These are phyloP conservation scores for Melanotaenia trifasciata DNA, from an alignment of 2,797 vertebrate species.

Conservation along the genomic window DNA sequence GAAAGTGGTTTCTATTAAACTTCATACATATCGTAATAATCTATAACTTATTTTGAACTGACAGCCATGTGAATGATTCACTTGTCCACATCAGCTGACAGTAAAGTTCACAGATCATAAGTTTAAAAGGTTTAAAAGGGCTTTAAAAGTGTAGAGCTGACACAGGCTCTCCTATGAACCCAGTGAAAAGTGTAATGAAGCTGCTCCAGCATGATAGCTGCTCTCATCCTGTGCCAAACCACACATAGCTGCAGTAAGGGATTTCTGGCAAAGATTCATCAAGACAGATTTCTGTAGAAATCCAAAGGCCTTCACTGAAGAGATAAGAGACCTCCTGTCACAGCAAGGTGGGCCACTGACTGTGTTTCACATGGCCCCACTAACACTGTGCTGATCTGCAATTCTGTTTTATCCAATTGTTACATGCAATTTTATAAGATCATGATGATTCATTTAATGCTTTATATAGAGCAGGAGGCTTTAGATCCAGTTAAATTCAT, in stretches of 20 bases:
- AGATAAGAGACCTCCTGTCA: conserved; percentile 60
- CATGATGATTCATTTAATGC: conserved; percentile 12
- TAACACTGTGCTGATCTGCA: conserved; percentile 16
- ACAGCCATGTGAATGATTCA: conserved; percentile 13
- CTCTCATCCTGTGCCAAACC: conserved; percentile 62
- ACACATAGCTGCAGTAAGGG: conserved; percentile 36
- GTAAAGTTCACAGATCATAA: conserved; percentile 32
- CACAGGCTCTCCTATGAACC: conserved; percentile 34
- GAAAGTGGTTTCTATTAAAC: neutral
- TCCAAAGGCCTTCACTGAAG: conserved; percentile 37
- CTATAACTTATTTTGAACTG: neutral
- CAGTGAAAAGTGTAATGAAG: conserved; percentile 43
- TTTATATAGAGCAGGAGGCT: neutral
- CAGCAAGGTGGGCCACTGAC: conserved; percentile 45
- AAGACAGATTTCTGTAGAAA: conserved; percentile 55
- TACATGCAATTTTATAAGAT: conserved; percentile 6
- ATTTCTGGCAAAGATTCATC: conserved; percentile 55
- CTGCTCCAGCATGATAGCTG: conserved; percentile 26
- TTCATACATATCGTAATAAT: neutral
- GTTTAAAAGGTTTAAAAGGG: conserved; percentile 48
- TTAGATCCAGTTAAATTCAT: neutral
- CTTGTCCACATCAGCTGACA: conserved; percentile 15
- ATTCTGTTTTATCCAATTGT: conserved; percentile 43
- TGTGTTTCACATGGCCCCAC: conserved; percentile 34
- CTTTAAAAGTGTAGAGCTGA: conserved; percentile 44